phyloP scores from a whole-genome alignment of 2,113 vertebrate genomes.

The Cebus imitator region DNA sequence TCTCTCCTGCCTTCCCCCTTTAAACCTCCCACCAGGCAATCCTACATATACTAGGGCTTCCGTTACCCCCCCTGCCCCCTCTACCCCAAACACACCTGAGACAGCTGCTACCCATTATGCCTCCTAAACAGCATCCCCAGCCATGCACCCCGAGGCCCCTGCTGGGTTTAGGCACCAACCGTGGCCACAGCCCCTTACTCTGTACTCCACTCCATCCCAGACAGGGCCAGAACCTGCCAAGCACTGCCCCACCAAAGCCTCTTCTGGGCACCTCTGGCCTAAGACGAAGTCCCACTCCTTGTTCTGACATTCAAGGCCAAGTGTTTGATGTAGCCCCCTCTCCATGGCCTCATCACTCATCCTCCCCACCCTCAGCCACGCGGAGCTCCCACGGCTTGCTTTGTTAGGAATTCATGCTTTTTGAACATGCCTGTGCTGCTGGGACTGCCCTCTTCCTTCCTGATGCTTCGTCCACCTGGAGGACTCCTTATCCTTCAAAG shows the following conservation, averaged over 20 bases:
- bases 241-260: background rate
- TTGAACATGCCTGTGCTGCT: background rate
- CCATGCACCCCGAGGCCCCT: background rate
- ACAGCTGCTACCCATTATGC: background rate
- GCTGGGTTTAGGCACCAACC: background rate
- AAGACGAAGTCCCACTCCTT: background rate
- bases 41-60: background rate
- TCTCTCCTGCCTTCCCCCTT: background rate
- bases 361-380: background rate
- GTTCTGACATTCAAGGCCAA: background rate
- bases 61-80: fast-evolving
- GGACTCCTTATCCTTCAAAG: background rate
- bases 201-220: background rate
- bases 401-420: background rate
- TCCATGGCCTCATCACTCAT: background rate
- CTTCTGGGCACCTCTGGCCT: background rate
- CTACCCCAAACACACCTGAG: background rate
- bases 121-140: background rate
- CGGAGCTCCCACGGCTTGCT: fast-evolving
- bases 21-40: background rate
- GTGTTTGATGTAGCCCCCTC: background rate
- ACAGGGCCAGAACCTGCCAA: background rate
- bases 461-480: background rate
- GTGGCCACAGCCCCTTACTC: background rate
- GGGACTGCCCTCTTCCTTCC: background rate